Base-by-base conservation (phyloP, 2,888 invertebrate genomes). In the Itoplectis maculator region DNA sequence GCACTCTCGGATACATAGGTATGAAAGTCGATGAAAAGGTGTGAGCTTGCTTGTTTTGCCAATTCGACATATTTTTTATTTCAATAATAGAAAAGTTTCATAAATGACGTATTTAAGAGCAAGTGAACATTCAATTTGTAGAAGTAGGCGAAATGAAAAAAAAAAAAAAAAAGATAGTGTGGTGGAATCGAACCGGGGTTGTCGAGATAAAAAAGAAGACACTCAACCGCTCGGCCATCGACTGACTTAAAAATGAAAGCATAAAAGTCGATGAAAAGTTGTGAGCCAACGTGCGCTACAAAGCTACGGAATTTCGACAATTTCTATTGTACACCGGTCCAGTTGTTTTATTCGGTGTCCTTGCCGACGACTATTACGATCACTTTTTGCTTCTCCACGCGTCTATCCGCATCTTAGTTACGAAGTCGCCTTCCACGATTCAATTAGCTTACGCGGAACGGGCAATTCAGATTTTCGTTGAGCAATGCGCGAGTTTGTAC, bases 221-320 rank as follows among this genome's bases (percentile, higher is more conserved):
- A n/a, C n/a, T n/a, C n/a, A n/a, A n/a, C n/a, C n/a, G n/a, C n/a
- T n/a, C n/a, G n/a, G n/a, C n/a, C n/a, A n/a, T n/a, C n/a, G n/a
- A n/a, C n/a, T n/a, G n/a, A n/a, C n/a, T n/a, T n/a, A n/a, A n/a
- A n/a, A n/a, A n/a, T n/a, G n/a, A n/a, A n/a, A n/a, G n/a, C n/a
- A n/a, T n/a, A n/a, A n/a, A n/a, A n/a, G n/a, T n/a, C n/a, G n/a
- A n/a, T n/a, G n/a, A n/a, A n/a, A n/a, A n/a, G n/a, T n/a, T n/a
- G n/a, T n/a, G n/a, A n/a, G n/a, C n/a, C n/a, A n/a, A 49, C 42
- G n/a, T 42, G 15, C 13, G 45, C 7, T 61, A 88, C 56, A 88
- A 88, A 77, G 86, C 86, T 8, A 88, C 88, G 0, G 86, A 88
- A 72, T 83, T 84, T 65, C 76, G 88, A 4, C 82, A 84, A 54